Conservation (phyloP, 2,797 vertebrate species). For the Spheniscus humboldti region DNA sequence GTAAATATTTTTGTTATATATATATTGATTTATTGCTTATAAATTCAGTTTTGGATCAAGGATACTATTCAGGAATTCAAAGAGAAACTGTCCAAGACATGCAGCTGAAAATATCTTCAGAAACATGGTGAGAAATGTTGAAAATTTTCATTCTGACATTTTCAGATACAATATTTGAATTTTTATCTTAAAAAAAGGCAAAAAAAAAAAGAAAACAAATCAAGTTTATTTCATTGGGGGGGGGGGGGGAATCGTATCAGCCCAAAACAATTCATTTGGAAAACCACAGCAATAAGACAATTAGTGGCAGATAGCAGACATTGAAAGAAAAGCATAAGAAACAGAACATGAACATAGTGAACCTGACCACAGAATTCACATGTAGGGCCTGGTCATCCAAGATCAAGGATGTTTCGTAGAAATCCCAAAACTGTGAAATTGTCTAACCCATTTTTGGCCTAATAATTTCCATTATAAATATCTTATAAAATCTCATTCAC, state of each 20-base stretch:
- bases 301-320: background rate
- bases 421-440: background rate
- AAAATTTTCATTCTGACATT: background rate
- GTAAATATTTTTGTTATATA: background rate
- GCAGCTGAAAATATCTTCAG: background rate
- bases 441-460: fast-evolving
- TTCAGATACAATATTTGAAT: background rate
- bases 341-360: background rate
- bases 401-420: fast-evolving
- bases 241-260: background rate
- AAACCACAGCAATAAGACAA: background rate
- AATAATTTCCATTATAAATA: background rate
- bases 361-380: background rate
- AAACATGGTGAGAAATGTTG: background rate
- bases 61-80: background rate
- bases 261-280: background rate
- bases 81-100: background rate
- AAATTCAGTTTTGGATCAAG: background rate
- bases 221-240: background rate
- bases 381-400: background rate
- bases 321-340: background rate
- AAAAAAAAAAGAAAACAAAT: too few species aligned
- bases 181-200: background rate
- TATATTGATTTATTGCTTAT: background rate
- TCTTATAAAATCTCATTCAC: background rate